Evolutionary conservation across 2,113 vertebrate species (phyloP).

Genomic region (Rana temporaria): DNA sequence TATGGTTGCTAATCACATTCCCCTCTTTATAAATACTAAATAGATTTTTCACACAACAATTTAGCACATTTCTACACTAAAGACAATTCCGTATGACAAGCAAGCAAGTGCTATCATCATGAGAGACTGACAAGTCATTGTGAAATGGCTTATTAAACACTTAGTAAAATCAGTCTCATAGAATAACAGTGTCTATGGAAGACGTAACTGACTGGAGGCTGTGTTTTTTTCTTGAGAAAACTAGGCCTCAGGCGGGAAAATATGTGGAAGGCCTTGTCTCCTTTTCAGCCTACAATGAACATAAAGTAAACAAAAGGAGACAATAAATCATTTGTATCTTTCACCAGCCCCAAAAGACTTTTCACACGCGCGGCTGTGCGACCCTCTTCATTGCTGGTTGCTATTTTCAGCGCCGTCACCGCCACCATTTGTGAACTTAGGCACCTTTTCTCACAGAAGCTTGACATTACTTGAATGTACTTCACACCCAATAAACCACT

Average conservation of each 20-base stretch:
- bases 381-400: not conserved
- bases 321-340: conserved; percentile 12
- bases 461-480: conserved; percentile 34
- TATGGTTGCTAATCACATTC: no score
- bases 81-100: not conserved
- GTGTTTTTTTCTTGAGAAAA: not conserved
- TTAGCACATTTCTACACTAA: no score
- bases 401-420: not conserved
- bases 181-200: not conserved
- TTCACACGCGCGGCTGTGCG: not conserved
- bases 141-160: conserved; percentile 33
- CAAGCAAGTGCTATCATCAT: not conserved
- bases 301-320: not conserved
- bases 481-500: conserved; percentile 50
- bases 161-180: conserved; percentile 20
- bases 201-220: not conserved
- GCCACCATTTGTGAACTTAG: conserved; percentile 22
- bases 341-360: not conserved
- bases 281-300: conserved; percentile 9
- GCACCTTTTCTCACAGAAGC: conserved; percentile 46
- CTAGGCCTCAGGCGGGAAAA: not conserved
- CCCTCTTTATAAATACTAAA: no score
- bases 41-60: no score
- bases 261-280: not conserved
- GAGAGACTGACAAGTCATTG: conserved; percentile 4